These are phyloP conservation scores for Pinctada fucata DNA, from an alignment of 2,888 invertebrate genomes.

Conservation along the genomic window DNA sequence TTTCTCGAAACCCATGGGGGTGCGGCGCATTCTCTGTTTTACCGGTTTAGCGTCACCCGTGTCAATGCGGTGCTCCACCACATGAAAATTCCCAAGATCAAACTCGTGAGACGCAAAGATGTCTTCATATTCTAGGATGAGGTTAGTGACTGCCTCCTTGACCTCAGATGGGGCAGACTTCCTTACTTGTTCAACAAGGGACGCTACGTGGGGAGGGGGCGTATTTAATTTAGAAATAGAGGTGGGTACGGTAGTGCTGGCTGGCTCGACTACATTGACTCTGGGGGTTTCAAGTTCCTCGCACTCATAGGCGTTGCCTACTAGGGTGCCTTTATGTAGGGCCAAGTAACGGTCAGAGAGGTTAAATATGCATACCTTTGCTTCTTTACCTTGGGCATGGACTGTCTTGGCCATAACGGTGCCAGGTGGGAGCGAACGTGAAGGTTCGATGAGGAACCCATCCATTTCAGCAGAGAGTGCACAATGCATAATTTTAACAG, in stretches of 20 bases:
- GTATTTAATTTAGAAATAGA: too few species aligned
- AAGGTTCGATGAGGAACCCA: not conserved
- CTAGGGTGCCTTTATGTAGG: not conserved
- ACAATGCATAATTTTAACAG: not conserved
- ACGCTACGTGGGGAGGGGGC: too few species aligned
- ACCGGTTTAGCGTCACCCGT: not conserved
- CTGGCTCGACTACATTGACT: too few species aligned
- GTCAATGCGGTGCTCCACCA: not conserved
- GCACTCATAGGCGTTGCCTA: not conserved
- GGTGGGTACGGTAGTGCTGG: too few species aligned
- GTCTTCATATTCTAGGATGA: not conserved
- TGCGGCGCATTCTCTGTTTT: not conserved
- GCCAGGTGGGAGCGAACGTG: not conserved
- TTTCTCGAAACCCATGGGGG: not conserved
- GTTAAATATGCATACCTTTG: not conserved
- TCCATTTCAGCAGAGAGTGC: not conserved
- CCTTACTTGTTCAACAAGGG: too few species aligned
- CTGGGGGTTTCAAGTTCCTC: not conserved
- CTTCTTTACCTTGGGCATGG: not conserved
- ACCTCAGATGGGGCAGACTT: too few species aligned
- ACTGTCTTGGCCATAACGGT: not conserved
- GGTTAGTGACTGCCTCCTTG: not conserved
- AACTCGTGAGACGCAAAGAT: not conserved
- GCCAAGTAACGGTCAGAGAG: not conserved
- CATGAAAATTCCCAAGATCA: not conserved